Percentiles rank a stretch among this genome's conserved stretches.
These are phyloP conservation scores for Sandelia bainsii DNA, from an alignment of 2,797 vertebrate genomes.

Conservation along the genomic window DNA sequence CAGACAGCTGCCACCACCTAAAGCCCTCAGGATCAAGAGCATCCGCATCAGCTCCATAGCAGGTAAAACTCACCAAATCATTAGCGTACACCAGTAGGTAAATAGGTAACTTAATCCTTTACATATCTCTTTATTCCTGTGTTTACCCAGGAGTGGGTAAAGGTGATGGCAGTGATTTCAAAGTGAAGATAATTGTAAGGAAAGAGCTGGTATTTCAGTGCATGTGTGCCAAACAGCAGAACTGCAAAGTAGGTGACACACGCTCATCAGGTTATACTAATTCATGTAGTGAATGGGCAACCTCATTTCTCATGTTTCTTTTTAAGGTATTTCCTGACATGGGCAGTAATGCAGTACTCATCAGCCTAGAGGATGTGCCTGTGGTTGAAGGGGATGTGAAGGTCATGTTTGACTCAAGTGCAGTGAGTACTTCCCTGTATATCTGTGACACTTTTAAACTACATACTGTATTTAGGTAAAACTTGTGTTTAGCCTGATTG, in stretches of 20 bases:
- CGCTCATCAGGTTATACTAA: neutral
- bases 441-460: neutral
- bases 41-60: slow-evolving; percentile 90
- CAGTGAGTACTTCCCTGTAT: slow-evolving; percentile 84
- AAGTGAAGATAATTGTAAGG: slow-evolving; percentile 86
- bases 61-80: slow-evolving; percentile 78
- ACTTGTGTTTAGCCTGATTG: neutral
- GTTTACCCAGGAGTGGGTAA: slow-evolving; percentile 89
- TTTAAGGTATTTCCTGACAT: slow-evolving; percentile 90
- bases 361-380: slow-evolving; percentile 89
- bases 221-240: slow-evolving; percentile 86
- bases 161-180: slow-evolving; percentile 91
- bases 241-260: slow-evolving; percentile 88
- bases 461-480: neutral
- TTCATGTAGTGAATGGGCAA: neutral
- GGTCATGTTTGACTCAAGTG: slow-evolving; percentile 91
- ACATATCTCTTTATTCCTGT: neutral
- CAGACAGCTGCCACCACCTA: slow-evolving; percentile 87
- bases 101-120: neutral
- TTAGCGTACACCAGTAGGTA: fast-evolving
- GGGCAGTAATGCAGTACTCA: slow-evolving; percentile 86
- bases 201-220: slow-evolving; percentile 87
- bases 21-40: slow-evolving; percentile 87
- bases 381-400: slow-evolving; percentile 92
- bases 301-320: neutral